Percentiles rank a stretch among this genome's conserved stretches.
Conservation (phyloP, 2,797 vertebrate genomes). For the Corythornis leucogaster region DNA sequence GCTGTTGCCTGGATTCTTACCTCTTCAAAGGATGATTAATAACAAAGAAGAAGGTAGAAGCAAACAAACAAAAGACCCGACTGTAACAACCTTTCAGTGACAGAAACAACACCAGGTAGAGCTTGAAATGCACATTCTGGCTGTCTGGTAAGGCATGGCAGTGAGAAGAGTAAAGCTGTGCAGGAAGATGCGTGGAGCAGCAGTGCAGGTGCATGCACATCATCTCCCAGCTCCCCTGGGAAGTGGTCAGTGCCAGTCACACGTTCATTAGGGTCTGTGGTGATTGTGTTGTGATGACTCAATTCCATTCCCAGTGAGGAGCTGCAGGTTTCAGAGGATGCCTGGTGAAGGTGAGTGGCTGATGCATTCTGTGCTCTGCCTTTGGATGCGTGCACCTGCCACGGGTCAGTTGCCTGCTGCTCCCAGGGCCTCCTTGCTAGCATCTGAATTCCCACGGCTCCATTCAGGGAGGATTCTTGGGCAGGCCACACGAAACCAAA, state of each 20-base stretch:
- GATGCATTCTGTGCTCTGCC: slow-evolving; percentile 53
- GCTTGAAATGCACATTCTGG: slow-evolving; percentile 4
- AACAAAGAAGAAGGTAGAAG: slow-evolving; percentile 17
- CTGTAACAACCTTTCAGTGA: slow-evolving; percentile 2
- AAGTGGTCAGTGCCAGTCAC: slow-evolving; percentile 19
- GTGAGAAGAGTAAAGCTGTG: slow-evolving; percentile 19
- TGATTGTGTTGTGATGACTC: neutral
- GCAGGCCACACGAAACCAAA: slow-evolving; percentile 19
- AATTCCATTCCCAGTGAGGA: slow-evolving; percentile 38
- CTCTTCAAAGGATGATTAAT: neutral
- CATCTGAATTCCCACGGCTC: neutral
- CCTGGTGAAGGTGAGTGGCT: slow-evolving; percentile 47
- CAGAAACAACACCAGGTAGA: slow-evolving; percentile 25
- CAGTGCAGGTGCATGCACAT: slow-evolving; percentile 30
- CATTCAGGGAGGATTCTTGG: neutral
- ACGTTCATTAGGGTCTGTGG: neutral
- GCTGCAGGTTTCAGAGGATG: slow-evolving; percentile 22
- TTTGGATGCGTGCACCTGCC: slow-evolving; percentile 42
- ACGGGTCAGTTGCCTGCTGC: slow-evolving; percentile 43
- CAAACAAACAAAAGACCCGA: slow-evolving; percentile 18
- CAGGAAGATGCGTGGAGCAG: slow-evolving; percentile 42
- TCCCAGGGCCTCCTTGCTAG: slow-evolving; percentile 51
- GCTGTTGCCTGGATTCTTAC: neutral
- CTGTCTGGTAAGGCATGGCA: neutral
- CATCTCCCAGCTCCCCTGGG: neutral